These are phyloP conservation scores for Phalacrocorax carbo DNA, from an alignment of 2,113 vertebrate species.

Conservation along the genomic window DNA sequence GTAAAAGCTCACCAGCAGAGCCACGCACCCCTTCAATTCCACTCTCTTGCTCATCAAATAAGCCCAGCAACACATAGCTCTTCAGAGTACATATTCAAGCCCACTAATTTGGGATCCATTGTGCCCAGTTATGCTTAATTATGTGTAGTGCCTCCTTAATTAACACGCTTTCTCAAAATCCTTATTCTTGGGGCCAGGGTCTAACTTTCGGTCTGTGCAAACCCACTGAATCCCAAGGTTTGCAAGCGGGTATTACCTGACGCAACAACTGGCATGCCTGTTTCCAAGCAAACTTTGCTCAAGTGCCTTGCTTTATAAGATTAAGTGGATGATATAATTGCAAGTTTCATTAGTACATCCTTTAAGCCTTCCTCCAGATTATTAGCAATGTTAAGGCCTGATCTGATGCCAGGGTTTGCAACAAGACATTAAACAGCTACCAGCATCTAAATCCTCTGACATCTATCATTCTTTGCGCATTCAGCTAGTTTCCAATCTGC, in stretches of 20 bases:
- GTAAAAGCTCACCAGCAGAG: not conserved
- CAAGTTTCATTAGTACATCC: not conserved
- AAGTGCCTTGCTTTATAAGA: not conserved
- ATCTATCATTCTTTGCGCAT: not conserved
- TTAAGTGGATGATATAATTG: not conserved
- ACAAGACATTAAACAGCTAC: not conserved
- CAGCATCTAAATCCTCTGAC: not conserved
- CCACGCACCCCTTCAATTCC: not conserved
- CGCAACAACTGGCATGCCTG: not conserved
- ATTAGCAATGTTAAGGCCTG: not conserved
- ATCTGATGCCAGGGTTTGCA: not conserved
- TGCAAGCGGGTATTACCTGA: not conserved
- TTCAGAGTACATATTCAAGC: not conserved
- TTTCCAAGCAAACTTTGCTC: not conserved
- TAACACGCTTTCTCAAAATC: not conserved
- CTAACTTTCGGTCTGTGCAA: not conserved
- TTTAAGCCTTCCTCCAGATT: not conserved
- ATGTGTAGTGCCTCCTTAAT: not conserved
- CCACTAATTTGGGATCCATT: accelerated
- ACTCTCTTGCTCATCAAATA: not conserved
- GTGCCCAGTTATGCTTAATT: not conserved
- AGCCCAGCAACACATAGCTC: not conserved
- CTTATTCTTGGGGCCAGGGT: not conserved
- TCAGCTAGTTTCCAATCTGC: not conserved
- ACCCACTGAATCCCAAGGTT: not conserved